Evolutionary conservation across 1,140 invertebrate genomes (phyloP).

Genomic region (Aphelenchoides avenae): DNA sequence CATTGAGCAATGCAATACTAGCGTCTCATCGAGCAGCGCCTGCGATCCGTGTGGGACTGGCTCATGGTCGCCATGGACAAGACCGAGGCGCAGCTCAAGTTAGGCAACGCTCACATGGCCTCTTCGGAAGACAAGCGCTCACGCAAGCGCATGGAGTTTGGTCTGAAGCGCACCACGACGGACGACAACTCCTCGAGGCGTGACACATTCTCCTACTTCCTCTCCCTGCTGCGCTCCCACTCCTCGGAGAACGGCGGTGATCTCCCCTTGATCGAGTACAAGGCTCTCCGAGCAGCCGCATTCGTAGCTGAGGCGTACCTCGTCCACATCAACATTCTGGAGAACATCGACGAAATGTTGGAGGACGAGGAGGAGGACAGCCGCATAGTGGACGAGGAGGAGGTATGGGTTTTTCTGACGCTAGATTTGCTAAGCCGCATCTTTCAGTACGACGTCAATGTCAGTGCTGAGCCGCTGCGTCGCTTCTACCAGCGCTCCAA

Average conservation of each 20-base stretch:
- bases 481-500: constrained; percentile 86
- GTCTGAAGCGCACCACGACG: too few relatives aligned
- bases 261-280: constrained; percentile 72
- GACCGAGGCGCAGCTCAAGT: constrained; percentile 90
- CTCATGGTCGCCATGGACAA: constrained; percentile 93
- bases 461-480: too few relatives aligned
- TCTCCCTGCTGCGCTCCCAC: constrained; percentile 90
- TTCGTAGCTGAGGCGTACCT: constrained; percentile 71
- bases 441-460: too few relatives aligned
- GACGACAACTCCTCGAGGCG: constrained; percentile 8
- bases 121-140: constrained; percentile 17
- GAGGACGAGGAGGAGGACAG: constrained; percentile 10
- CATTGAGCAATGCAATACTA: constrained; percentile 50
- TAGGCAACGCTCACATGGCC: constrained; percentile 82
- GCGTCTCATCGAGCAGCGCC: constrained; percentile 75
- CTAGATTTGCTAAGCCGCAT: too few relatives aligned
- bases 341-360: constrained; percentile 58
- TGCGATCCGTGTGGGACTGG: constrained; percentile 96
- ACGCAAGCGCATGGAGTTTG: not conserved
- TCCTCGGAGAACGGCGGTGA: constrained; percentile 79
- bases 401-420: too few relatives aligned
- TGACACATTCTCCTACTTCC: constrained; percentile 90
- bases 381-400: constrained; percentile 59
- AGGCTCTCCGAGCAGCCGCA: constrained; percentile 85
- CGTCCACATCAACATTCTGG: constrained; percentile 66